phyloP scores from a whole-genome alignment of 2,797 vertebrate genomes.

The Platalea minor region DNA sequence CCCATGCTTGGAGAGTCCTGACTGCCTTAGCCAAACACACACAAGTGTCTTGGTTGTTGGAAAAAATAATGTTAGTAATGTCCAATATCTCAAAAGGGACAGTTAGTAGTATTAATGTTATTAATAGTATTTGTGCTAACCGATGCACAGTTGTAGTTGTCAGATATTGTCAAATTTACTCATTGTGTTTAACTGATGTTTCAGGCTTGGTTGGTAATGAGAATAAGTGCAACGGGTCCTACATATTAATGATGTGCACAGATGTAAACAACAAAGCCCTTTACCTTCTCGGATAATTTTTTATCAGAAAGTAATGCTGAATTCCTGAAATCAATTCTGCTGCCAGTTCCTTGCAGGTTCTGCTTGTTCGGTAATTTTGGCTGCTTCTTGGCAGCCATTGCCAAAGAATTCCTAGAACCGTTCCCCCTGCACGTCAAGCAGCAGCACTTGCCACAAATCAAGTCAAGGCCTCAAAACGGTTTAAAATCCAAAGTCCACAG shows the following conservation, averaged over 20 bases:
- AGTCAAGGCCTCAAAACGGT: not conserved
- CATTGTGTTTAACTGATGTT: not conserved
- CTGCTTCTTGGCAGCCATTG: not conserved
- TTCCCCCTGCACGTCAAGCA: not conserved
- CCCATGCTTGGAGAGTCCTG: not conserved
- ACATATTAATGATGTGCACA: not conserved
- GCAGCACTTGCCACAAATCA: not conserved
- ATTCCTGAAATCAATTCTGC: not conserved
- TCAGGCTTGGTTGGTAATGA: not conserved
- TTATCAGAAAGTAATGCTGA: not conserved
- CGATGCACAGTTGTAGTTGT: not conserved
- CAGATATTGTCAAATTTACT: not conserved
- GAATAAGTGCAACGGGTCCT: not conserved
- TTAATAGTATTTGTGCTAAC: not conserved
- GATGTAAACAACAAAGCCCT: not conserved
- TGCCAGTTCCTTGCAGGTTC: slow-evolving; percentile 2
- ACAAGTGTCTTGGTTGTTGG: not conserved
- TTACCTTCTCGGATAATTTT: not conserved
- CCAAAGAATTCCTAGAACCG: not conserved
- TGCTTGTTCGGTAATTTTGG: not conserved
- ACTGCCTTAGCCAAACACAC: not conserved
- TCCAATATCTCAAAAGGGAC: not conserved
- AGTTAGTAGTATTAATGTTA: not conserved
- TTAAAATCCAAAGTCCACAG: not conserved
- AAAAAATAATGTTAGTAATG: not conserved